Percentiles rank a stretch among this genome's conserved stretches.
Conservation (phyloP, 2,113 vertebrate species). For the Myxocyprinus asiaticus region DNA sequence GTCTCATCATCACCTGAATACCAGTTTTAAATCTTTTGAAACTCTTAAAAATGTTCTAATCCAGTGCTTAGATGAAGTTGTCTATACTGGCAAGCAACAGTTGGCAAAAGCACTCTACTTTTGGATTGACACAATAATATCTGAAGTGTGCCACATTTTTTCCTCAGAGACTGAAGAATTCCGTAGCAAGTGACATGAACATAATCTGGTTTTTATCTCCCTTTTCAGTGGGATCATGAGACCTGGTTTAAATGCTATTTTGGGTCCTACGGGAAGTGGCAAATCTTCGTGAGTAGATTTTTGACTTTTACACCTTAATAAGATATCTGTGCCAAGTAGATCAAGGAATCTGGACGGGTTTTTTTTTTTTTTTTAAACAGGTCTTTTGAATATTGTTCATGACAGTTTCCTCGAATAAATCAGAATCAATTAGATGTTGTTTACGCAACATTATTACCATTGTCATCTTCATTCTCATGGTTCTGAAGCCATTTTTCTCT, state of each 20-base stretch:
- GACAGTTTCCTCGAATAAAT: neutral
- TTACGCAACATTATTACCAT: too few species aligned
- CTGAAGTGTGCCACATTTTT: too few species aligned
- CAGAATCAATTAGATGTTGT: neutral
- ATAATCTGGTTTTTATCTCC: conserved; percentile 24
- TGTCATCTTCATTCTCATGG: neutral
- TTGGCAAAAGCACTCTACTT: too few species aligned
- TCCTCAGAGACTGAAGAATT: neutral
- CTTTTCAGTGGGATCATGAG: conserved; percentile 90
- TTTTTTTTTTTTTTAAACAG: neutral
- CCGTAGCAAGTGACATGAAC: conserved; percentile 17
- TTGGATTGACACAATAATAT: too few species aligned
- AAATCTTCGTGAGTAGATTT: conserved; percentile 92
- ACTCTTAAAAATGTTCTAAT: neutral
- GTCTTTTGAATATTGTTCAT: neutral
- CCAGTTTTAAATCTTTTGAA: neutral
- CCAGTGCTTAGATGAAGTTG: neutral
- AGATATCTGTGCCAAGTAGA: conserved; percentile 10
- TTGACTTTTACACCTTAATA: neutral
- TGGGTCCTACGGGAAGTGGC: conserved; percentile 92
- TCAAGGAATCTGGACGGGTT: neutral
- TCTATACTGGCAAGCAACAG: too few species aligned
- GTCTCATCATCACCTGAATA: neutral
- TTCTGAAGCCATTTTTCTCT: neutral
- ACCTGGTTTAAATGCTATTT: conserved; percentile 93